Conservation (phyloP, 2,113 vertebrate genomes). For the Platichthys stellatus region DNA sequence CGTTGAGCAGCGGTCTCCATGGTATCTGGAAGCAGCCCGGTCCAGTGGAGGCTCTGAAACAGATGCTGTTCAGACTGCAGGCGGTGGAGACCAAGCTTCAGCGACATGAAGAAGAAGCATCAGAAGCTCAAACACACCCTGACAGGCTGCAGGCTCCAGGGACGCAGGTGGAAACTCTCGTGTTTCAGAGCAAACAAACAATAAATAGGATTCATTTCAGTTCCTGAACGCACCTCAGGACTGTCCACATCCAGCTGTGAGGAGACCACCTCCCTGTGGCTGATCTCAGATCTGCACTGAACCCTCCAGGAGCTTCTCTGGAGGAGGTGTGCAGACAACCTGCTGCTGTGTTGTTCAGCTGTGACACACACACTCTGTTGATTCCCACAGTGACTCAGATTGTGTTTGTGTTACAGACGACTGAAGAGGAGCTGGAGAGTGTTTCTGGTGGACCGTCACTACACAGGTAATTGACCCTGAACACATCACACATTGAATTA, state of each 20-base stretch:
- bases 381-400: neutral
- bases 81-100: constrained; percentile 67
- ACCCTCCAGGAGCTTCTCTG: too few species aligned
- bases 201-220: too few species aligned
- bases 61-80: constrained; percentile 75
- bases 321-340: neutral
- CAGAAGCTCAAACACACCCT: neutral
- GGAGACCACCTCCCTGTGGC: too few species aligned
- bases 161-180: constrained; percentile 18
- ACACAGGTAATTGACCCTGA: constrained; percentile 51
- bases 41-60: constrained; percentile 71
- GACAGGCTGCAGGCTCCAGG: constrained; percentile 4
- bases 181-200: too few species aligned
- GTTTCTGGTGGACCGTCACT: constrained; percentile 48
- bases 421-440: constrained; percentile 28
- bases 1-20: too few species aligned
- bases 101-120: neutral
- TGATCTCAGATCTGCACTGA: too few species aligned
- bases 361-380: neutral
- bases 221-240: neutral
- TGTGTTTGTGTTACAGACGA: constrained; percentile 49
- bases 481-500: neutral
- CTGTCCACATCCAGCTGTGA: too few species aligned
- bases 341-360: neutral
- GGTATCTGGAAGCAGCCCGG: constrained; percentile 55